Percentiles rank a stretch among this genome's conserved stretches.
Evolutionary conservation across 2,888 invertebrate genomes (phyloP).

Genomic region (Agrilus mali): DNA sequence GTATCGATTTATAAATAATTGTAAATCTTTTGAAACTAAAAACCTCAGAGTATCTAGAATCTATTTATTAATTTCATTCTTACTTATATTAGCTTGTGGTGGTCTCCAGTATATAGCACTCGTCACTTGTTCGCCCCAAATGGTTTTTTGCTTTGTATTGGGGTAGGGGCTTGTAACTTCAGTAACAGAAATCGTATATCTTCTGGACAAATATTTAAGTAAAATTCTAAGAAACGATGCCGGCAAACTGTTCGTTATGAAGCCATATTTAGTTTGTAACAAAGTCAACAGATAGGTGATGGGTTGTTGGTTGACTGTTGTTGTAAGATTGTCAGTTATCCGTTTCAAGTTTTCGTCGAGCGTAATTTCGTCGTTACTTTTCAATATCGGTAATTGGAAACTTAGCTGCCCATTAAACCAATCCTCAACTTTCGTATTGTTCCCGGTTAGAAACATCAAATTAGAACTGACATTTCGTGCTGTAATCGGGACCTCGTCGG

Average conservation of each 20-base stretch:
- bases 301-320: constrained; percentile 37
- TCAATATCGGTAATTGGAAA: constrained; percentile 46
- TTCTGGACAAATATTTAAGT: constrained; percentile 51
- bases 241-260: constrained; percentile 51
- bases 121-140: constrained; percentile 53
- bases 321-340: constrained; percentile 32
- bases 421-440: constrained; percentile 28
- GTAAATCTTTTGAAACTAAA: too few relatives aligned
- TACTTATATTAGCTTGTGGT: constrained; percentile 65
- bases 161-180: constrained; percentile 38
- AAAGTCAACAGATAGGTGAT: constrained; percentile 41
- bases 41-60: too few relatives aligned
- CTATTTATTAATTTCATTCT: too few relatives aligned
- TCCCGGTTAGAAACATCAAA: constrained; percentile 41
- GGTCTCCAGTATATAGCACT: constrained; percentile 59
- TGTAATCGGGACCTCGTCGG: constrained; percentile 48
- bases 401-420: constrained; percentile 50
- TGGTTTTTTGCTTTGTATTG: constrained; percentile 36
- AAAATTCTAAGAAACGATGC: constrained; percentile 41
- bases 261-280: constrained; percentile 41
- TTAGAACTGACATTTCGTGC: constrained; percentile 43
- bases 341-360: constrained; percentile 27
- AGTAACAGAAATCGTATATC: constrained; percentile 54
- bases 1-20: too few relatives aligned
- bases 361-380: constrained; percentile 22